These are phyloP conservation scores for Marmota monax DNA, from an alignment of 2,113 vertebrate genomes.

Conservation along the genomic window DNA sequence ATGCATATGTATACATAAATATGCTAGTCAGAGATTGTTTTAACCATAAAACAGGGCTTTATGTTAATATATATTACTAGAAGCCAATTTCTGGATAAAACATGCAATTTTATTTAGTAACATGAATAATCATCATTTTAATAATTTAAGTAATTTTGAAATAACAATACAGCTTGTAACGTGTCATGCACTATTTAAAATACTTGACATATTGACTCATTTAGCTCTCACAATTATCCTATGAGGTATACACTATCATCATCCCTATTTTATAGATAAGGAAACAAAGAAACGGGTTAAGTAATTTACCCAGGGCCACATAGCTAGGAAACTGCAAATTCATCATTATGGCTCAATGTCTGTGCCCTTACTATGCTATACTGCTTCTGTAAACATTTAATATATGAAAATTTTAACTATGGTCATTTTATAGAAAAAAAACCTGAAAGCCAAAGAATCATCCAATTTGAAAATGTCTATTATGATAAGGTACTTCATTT, in stretches of 20 bases:
- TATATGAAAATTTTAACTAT: slow-evolving; percentile 31
- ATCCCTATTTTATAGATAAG: slow-evolving; percentile 38
- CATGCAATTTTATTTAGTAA: slow-evolving; percentile 46
- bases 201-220: not conserved
- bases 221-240: slow-evolving; percentile 4
- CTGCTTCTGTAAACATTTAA: slow-evolving; percentile 49
- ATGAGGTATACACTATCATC: not conserved
- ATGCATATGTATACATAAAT: not conserved
- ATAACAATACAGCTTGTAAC: not conserved
- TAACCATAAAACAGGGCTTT: slow-evolving; percentile 27
- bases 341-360: slow-evolving; percentile 34
- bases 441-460: not conserved
- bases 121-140: slow-evolving; percentile 54
- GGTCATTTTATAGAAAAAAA: slow-evolving; percentile 54
- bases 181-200: not conserved
- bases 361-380: not conserved
- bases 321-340: not conserved
- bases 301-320: not conserved
- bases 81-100: slow-evolving; percentile 51
- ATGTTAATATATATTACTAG: not conserved
- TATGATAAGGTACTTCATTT: slow-evolving; percentile 33
- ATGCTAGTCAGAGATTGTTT: slow-evolving; percentile 29
- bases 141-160: slow-evolving; percentile 57
- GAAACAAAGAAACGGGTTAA: slow-evolving; percentile 14
- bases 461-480: not conserved